Evolutionary conservation across 1,140 invertebrate genomes (phyloP), one percentile per base, ranked within the genome.

Genomic region (Batillaria attramentaria): DNA sequence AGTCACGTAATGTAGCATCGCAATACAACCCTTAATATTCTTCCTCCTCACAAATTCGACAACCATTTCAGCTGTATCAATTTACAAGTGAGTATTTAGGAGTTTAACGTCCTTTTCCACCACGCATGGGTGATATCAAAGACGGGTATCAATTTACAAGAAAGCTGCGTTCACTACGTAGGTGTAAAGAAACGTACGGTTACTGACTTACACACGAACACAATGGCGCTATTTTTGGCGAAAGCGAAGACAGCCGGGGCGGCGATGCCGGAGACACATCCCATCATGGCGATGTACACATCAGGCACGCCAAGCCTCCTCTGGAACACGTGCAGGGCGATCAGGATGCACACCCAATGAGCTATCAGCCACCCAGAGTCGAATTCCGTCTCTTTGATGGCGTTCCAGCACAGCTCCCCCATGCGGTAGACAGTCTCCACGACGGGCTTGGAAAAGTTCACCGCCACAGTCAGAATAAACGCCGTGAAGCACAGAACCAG

Each of bases 371-470:
- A 75, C 54, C 54, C 54, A 8, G 73, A 62, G 4, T 37, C 37
- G 73, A 62, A 75, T 39, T 62, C 57, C 24, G 18, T 75, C 35
- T 75, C 54, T 39, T 75, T 31, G 6, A 75, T 57, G 54, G 73
- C 73, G 57, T 62, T 42, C 73, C 73, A 75, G 54, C 73, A 75
- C 54, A 75, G 73, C 35, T 75, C 35, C 24, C 54, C 39, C 57
- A 65, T 41, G 20, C 54, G 35, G 73, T 57, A 65, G 39, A 65
- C 54, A 1, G 31, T 8, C 73, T 75, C 73, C 54, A 75, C 57
- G 54, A 18, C 20, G 8, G 73, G 73, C 57, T 75, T 75, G 73
- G 73, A 60, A 39, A 75, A 75, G 73, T 75, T 65, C 35, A 75
- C 73, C 18, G 57, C 73, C 3, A 75, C 73, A 0, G 73, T 75